phyloP scores from a whole-genome alignment of 2,113 vertebrate genomes.

The Panthera tigris region DNA sequence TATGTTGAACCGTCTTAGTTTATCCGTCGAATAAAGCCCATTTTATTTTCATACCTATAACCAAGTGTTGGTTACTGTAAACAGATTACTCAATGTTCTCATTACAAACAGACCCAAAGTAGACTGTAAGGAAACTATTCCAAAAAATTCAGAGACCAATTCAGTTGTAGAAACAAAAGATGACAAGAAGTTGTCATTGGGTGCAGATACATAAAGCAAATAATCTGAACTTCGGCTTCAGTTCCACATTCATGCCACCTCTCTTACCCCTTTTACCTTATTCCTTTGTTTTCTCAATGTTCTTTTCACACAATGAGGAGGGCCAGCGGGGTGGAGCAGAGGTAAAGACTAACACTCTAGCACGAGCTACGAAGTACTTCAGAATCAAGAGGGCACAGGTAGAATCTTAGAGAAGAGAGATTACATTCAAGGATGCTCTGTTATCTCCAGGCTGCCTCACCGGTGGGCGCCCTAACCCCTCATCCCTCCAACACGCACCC shows the following conservation, averaged over 20 bases:
- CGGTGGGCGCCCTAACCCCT: background rate
- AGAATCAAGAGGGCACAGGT: background rate
- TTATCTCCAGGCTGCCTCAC: background rate
- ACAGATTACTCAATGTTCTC: background rate
- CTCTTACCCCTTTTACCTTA: background rate
- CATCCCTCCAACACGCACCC: background rate
- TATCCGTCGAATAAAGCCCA: background rate
- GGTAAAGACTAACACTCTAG: background rate
- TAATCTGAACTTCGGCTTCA: background rate
- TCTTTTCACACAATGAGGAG: background rate
- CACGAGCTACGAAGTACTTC: background rate
- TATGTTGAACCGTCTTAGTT: background rate
- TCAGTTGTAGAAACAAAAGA: background rate
- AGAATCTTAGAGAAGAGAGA: background rate
- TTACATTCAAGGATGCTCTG: background rate
- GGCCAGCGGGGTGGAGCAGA: background rate
- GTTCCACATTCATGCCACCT: background rate
- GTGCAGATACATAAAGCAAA: background rate
- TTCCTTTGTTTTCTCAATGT: background rate
- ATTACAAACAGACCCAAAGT: background rate
- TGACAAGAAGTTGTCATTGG: background rate
- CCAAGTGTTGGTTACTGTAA: background rate
- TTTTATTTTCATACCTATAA: slow-evolving; percentile 46
- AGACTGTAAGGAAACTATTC: background rate
- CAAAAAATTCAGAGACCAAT: background rate